These are phyloP conservation scores for Thrips palmi DNA, from an alignment of 1,140 invertebrate species.

Conservation along the genomic window DNA sequence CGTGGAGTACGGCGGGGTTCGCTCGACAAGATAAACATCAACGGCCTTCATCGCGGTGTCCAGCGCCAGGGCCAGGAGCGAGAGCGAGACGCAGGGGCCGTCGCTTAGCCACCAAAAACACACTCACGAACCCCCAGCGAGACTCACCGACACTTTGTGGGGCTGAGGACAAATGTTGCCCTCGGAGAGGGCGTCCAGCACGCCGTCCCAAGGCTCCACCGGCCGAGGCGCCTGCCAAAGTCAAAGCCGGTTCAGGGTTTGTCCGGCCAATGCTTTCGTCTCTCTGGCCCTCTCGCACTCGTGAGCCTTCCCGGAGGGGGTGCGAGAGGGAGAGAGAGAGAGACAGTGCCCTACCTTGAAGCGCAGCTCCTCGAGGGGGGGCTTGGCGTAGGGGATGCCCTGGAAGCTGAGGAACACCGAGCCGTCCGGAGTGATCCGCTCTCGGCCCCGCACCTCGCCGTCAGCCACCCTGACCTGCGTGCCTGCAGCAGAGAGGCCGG, in stretches of 20 bases:
- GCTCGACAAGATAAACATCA: no score
- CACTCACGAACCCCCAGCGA: no score
- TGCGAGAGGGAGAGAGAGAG: neutral
- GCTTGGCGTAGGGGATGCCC: constrained; percentile 27
- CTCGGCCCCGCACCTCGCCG: no score
- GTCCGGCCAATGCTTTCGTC: neutral
- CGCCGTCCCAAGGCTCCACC: constrained; percentile 14
- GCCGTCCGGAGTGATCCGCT: no score
- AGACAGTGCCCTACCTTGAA: constrained; percentile 20
- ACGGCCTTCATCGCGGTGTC: neutral
- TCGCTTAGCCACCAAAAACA: no score
- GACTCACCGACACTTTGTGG: neutral
- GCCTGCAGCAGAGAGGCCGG: no score
- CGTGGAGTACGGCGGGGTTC: no score
- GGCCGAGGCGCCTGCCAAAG: constrained; percentile 13
- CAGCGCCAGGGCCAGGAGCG: constrained; percentile 30
- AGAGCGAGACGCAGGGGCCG: constrained; percentile 35
- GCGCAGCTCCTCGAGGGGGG: constrained; percentile 24
- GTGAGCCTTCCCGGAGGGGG: no score
- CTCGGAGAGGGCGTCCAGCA: constrained; percentile 12
- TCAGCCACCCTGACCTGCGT: no score
- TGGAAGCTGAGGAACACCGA: no score
- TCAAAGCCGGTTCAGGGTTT: no score
- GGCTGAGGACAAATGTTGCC: constrained; percentile 15
- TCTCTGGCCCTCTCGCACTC: neutral